Percentiles rank a stretch among this genome's conserved stretches.
Evolutionary conservation across 2,113 vertebrate species (phyloP).

Genomic region (Laticauda laticaudata): DNA sequence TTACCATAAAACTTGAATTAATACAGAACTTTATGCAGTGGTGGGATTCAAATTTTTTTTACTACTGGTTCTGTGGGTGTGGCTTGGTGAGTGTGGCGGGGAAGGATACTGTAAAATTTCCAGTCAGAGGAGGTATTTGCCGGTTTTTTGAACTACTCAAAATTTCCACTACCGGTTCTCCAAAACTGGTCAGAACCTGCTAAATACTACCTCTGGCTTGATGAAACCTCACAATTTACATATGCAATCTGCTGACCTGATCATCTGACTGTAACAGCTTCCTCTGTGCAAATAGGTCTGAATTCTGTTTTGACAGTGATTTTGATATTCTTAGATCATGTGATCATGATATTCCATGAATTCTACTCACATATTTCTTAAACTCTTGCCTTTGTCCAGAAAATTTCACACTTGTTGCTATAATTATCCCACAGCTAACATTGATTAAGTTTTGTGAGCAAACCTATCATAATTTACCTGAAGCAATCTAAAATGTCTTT

Average conservation of each 20-base stretch:
- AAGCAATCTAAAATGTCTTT: neutral
- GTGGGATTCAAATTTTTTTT: too few relatives aligned
- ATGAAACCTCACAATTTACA: neutral
- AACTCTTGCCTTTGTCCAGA: neutral
- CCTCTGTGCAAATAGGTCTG: neutral
- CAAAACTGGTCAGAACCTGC: too few relatives aligned
- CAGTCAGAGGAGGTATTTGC: too few relatives aligned
- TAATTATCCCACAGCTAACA: neutral
- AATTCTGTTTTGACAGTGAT: neutral
- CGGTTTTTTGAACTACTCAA: too few relatives aligned
- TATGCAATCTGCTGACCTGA: neutral
- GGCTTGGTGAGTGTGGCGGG: too few relatives aligned
- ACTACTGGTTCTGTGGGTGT: too few relatives aligned
- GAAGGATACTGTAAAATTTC: too few relatives aligned
- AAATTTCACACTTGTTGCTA: neutral
- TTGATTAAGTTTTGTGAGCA: neutral
- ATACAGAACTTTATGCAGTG: neutral
- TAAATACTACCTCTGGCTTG: too few relatives aligned
- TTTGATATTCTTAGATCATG: neutral
- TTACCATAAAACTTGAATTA: neutral
- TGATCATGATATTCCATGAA: neutral
- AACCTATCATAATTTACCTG: neutral
- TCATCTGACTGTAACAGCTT: neutral
- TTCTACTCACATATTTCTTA: neutral
- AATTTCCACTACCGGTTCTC: too few relatives aligned